Percentiles rank a stretch among this genome's conserved stretches.
These are phyloP conservation scores for Callocephalon fimbriatum DNA, from an alignment of 2,113 vertebrate species.

Conservation along the genomic window DNA sequence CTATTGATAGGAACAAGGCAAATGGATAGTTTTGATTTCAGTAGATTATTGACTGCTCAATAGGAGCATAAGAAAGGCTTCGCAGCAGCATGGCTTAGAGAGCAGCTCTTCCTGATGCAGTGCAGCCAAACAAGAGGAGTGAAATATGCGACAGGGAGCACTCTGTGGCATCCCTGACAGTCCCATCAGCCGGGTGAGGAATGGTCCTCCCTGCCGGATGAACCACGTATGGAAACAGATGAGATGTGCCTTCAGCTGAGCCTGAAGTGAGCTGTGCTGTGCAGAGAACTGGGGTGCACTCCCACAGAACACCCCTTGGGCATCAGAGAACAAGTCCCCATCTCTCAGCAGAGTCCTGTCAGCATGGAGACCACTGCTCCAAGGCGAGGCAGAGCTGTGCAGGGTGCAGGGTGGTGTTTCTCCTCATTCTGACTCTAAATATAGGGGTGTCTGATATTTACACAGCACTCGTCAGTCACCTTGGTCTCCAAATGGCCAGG, in stretches of 20 bases:
- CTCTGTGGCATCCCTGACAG: neutral
- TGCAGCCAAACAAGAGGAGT: neutral
- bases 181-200: neutral
- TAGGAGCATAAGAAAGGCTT: neutral
- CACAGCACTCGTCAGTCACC: neutral
- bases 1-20: conserved; percentile 37
- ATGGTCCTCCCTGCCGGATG: neutral
- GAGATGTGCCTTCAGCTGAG: neutral
- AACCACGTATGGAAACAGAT: neutral
- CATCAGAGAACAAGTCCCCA: neutral
- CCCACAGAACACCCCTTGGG: fast-evolving
- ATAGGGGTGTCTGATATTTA: neutral
- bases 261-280: neutral
- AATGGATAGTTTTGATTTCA: conserved; percentile 54
- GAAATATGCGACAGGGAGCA: neutral
- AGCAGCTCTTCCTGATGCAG: neutral
- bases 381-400: fast-evolving
- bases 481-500: neutral
- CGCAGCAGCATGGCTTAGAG: neutral
- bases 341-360: neutral
- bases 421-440: neutral
- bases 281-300: neutral
- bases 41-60: conserved; percentile 55
- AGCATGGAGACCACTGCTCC: fast-evolving
- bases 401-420: neutral